Conservation (phyloP, 1,140 invertebrate genomes). For the Microplitis demolitor region DNA sequence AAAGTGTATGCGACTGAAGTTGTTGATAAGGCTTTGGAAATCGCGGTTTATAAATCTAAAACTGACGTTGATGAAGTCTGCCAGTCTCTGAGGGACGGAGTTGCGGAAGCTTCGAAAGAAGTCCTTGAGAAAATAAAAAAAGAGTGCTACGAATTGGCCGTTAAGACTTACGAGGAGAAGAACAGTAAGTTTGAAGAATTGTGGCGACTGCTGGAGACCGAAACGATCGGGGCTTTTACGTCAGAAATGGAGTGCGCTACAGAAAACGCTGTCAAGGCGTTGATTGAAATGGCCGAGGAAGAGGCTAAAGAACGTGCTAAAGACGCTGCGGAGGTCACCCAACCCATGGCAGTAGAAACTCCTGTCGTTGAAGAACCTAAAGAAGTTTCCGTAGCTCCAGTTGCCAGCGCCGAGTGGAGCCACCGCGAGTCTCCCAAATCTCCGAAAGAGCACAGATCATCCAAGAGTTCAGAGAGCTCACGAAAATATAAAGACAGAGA, state of each 20-base stretch:
- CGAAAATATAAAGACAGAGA: conserved; percentile 38
- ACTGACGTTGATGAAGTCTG: conserved; percentile 59
- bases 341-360: not conserved
- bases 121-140: conserved; percentile 51
- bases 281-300: conserved; percentile 60
- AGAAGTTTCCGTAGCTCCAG: not conserved
- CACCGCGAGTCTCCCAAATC: conserved; percentile 25
- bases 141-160: conserved; percentile 49
- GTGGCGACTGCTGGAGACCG: conserved; percentile 45
- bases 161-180: conserved; percentile 43
- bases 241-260: conserved; percentile 55
- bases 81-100: conserved; percentile 50
- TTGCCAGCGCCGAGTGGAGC: not conserved
- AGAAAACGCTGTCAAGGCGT: conserved; percentile 57
- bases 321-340: not conserved
- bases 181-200: conserved; percentile 42
- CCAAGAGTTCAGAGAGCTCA: not conserved
- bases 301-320: conserved; percentile 52
- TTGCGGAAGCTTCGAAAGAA: conserved; percentile 52
- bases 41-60: conserved; percentile 59
- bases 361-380: not conserved
- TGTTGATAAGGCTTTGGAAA: conserved; percentile 57
- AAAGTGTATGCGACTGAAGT: conserved; percentile 56
- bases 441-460: conserved; percentile 6
- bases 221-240: conserved; percentile 50